Evolutionary conservation across 2,888 invertebrate genomes (phyloP), one percentile per base, ranked within the genome.

Genomic region (Drosophila lacicola): DNA sequence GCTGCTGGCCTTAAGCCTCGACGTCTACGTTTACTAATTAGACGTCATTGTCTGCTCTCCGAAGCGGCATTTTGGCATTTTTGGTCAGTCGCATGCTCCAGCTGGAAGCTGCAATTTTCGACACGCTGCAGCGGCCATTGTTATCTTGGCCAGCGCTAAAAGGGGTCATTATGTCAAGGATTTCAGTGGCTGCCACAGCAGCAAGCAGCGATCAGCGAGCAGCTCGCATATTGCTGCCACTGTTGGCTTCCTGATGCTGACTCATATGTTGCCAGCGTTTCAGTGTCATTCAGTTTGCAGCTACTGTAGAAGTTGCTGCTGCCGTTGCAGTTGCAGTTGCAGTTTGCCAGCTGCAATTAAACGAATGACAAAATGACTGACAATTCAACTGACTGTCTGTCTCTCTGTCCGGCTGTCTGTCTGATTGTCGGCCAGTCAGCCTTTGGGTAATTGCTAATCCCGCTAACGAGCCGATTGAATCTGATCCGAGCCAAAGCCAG

Each of bases 161-260:
- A 88, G 83, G 87, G 89, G 89, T 83, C 89, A 89, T 88, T 90
- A 87, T 89, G 90, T 90, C 90, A 90, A 89, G 88, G 89, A 88
- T 88, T 84, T 89, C 78, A 66, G 79, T 73, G 63, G 74, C 65
- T 70, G 51, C 39, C 51, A 51, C 54, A 49, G 57, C 25, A 56
- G 39, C 19, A 13, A 11, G 4, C 36, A 36, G 11, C 34, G 2
- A 9, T 11, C 44, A 21, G 19, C 11, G 11, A 10, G 45, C 45
- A 9, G 62, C 62, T 19, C 37, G 25, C 46, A 42, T 36, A 14
- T 14, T 21, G 33, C 53, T 2, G 37, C 36, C 36, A 5, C 49
- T 34, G 54, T 29, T 58, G 63, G 80, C 84, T 86, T 86, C 86
- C 84, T 83, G 72, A 80, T 62, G 60, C 79, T 72, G 72, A 74